Conservation (phyloP, 2,797 vertebrate species). For the Trachurus trachurus region DNA sequence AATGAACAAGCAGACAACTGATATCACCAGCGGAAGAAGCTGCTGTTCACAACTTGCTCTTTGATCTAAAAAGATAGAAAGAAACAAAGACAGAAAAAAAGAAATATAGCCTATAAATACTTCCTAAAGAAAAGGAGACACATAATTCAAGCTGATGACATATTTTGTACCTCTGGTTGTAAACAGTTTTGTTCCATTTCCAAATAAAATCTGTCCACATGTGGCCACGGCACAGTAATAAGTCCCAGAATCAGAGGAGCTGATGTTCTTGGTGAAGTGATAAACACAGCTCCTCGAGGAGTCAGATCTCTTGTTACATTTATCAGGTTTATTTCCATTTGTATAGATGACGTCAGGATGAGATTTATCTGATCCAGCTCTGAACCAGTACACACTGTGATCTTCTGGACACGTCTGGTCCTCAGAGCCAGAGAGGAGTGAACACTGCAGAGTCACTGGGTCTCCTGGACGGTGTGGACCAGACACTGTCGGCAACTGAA, state of each 20-base stretch:
- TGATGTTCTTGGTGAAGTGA: conserved; percentile 39
- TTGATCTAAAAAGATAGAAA: too few relatives aligned
- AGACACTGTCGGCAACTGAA: too few relatives aligned
- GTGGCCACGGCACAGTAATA: conserved; percentile 67
- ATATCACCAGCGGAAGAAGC: not conserved
- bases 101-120: too few relatives aligned
- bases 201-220: conserved; percentile 47
- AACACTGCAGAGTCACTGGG: conserved; percentile 45
- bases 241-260: conserved; percentile 51
- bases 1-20: conserved; percentile 11
- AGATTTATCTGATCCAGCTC: conserved; percentile 7
- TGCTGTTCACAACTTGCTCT: too few relatives aligned
- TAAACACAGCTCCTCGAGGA: conserved; percentile 45
- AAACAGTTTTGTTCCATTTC: conserved; percentile 27
- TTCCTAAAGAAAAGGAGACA: too few relatives aligned
- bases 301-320: conserved; percentile 8
- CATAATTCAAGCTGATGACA: too few relatives aligned
- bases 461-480: conserved; percentile 22
- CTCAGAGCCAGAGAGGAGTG: conserved; percentile 18
- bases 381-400: conserved; percentile 47
- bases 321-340: not conserved
- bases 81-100: too few relatives aligned
- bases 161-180: too few relatives aligned
- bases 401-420: conserved; percentile 21
- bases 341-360: conserved; percentile 26